These are phyloP conservation scores for Artemia sinica DNA, from an alignment of 2,888 invertebrate genomes.

Conservation along the genomic window DNA sequence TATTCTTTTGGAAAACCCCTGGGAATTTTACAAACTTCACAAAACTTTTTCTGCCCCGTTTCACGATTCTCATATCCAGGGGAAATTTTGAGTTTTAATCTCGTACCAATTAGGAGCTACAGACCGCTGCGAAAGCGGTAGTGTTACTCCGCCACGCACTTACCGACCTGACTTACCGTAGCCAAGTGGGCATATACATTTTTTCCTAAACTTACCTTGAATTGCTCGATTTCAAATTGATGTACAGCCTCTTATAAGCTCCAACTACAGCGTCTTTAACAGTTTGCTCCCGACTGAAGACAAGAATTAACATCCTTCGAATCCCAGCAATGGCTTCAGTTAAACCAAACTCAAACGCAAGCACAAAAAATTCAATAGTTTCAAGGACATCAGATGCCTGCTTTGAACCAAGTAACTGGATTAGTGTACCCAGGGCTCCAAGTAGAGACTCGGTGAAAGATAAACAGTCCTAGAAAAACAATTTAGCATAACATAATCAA, in stretches of 20 bases:
- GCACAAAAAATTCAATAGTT: constrained; percentile 70
- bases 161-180: too few species aligned
- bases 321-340: constrained; percentile 52
- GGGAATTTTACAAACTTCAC: too few species aligned
- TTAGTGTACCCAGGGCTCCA: constrained; percentile 29
- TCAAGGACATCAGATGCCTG: constrained; percentile 61
- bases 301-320: constrained; percentile 53
- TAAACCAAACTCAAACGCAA: constrained; percentile 59
- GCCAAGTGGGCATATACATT: too few species aligned
- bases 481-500: constrained; percentile 29
- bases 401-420: constrained; percentile 29
- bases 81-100: too few species aligned
- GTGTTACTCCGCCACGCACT: too few species aligned
- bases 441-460: constrained; percentile 17
- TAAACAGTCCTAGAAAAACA: constrained; percentile 4
- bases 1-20: too few species aligned
- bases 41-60: too few species aligned
- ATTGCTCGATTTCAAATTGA: constrained; percentile 30
- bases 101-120: too few species aligned
- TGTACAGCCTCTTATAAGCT: constrained; percentile 55
- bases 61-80: too few species aligned
- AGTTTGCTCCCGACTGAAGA: constrained; percentile 60
- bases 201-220: constrained; percentile 8
- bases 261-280: constrained; percentile 50
- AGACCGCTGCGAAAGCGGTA: too few species aligned